Evolutionary conservation across 2,113 vertebrate species (phyloP).

Genomic region (Crotalus viridis): DNA sequence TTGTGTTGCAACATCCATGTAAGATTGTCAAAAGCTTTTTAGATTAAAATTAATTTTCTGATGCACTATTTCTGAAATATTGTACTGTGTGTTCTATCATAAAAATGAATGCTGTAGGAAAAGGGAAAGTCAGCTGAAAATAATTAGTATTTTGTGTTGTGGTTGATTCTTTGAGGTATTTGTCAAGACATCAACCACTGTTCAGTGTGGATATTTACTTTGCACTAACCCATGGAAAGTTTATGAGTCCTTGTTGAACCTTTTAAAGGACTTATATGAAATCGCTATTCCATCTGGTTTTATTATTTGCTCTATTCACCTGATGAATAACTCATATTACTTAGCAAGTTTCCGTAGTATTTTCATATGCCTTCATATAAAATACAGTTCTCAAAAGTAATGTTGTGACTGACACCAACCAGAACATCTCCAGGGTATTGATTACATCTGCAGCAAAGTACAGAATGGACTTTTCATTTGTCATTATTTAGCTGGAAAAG

Average conservation of each 20-base stretch:
- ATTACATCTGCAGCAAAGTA: background rate
- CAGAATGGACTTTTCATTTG: background rate
- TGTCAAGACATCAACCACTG: background rate
- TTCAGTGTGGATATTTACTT: background rate
- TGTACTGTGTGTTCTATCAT: background rate
- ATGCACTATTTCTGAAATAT: background rate
- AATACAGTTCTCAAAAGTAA: background rate
- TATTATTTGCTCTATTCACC: background rate
- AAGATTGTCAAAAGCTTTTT: background rate
- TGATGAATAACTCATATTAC: background rate
- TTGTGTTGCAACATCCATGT: background rate
- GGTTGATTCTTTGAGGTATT: background rate
- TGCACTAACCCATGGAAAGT: background rate
- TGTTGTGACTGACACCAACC: background rate
- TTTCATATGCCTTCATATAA: background rate
- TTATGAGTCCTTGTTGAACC: no score
- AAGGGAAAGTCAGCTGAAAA: background rate
- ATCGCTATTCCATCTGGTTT: background rate
- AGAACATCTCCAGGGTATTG: background rate
- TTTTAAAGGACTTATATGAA: background rate
- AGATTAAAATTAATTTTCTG: background rate
- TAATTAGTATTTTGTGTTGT: background rate
- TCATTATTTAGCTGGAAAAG: background rate
- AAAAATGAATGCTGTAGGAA: background rate
- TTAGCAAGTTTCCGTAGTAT: background rate